phyloP scores from a whole-genome alignment of 2,888 invertebrate genomes.

The Oligia strigilis region DNA sequence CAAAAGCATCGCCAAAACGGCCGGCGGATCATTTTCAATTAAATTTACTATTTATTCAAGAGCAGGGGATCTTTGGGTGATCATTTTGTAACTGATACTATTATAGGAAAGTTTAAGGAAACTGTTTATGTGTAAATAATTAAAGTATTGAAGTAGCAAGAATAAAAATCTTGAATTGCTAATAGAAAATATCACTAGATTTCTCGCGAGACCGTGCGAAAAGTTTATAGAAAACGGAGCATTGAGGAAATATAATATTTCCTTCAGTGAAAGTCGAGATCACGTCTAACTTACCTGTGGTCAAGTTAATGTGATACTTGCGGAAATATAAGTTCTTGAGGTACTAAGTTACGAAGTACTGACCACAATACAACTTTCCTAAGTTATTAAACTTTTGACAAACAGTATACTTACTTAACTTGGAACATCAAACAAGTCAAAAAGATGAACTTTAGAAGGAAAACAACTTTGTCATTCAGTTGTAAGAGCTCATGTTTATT shows the following conservation, averaged over 20 bases:
- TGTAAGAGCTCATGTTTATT: constrained; percentile 21
- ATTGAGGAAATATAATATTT: constrained; percentile 29
- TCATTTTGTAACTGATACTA: background rate
- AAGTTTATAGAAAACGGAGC: constrained; percentile 4
- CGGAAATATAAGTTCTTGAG: constrained; percentile 31
- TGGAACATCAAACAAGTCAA: constrained; percentile 35
- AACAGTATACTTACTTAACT: constrained; percentile 28
- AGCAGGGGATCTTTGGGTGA: background rate
- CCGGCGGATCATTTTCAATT: background rate
- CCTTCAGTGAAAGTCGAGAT: constrained; percentile 26
- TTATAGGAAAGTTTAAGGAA: background rate
- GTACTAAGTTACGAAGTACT: constrained; percentile 31
- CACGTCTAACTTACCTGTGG: constrained; percentile 31
- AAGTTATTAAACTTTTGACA: constrained; percentile 47
- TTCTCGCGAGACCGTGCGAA: background rate
- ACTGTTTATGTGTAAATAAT: background rate
- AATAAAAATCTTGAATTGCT: background rate
- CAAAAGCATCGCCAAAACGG: too few relatives aligned
- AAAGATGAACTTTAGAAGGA: constrained; percentile 35
- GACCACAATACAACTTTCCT: constrained; percentile 40
- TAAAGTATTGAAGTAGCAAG: background rate
- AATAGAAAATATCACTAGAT: background rate
- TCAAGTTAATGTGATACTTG: constrained; percentile 37
- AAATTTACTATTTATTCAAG: background rate
- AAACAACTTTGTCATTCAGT: constrained; percentile 41